Percentiles rank a stretch among this genome's conserved stretches.
Evolutionary conservation across 1,140 invertebrate genomes (phyloP).

Genomic region (Lepeophtheirus salmonis): DNA sequence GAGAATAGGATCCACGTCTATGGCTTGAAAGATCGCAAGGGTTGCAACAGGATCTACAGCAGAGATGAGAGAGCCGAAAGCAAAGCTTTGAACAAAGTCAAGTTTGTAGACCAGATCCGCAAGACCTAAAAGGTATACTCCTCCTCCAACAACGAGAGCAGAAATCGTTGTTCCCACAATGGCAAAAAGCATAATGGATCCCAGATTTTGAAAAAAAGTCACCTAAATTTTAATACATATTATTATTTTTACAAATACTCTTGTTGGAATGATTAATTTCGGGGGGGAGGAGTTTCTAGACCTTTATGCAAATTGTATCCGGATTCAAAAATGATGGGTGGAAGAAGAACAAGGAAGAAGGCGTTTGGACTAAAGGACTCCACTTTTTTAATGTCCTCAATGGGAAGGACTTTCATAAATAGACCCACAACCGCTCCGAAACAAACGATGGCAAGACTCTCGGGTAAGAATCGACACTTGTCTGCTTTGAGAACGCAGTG

Average conservation of each 20-base stretch:
- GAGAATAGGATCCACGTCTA: slow-evolving; percentile 81
- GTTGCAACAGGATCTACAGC: slow-evolving; percentile 96
- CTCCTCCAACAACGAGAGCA: slow-evolving; percentile 77
- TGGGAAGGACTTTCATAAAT: slow-evolving; percentile 67
- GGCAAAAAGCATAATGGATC: slow-evolving; percentile 69
- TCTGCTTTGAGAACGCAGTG: slow-evolving; percentile 74
- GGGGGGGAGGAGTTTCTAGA: neutral
- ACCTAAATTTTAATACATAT: no score
- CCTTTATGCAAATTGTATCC: slow-evolving; percentile 94
- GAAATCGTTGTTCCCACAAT: slow-evolving; percentile 91
- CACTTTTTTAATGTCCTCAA: slow-evolving; percentile 65
- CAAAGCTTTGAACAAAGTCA: slow-evolving; percentile 89
- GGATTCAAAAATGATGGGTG: slow-evolving; percentile 96
- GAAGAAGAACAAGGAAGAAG: slow-evolving; percentile 88
- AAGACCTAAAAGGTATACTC: slow-evolving; percentile 26
- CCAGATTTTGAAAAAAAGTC: slow-evolving; percentile 87
- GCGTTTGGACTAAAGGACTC: slow-evolving; percentile 91
- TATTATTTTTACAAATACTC: no score
- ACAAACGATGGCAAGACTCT: slow-evolving; percentile 69
- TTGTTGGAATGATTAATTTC: no score
- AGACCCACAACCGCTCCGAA: slow-evolving; percentile 71
- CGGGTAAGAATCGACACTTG: slow-evolving; percentile 87
- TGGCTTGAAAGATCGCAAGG: slow-evolving; percentile 90
- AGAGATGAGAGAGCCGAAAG: slow-evolving; percentile 93
- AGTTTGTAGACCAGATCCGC: slow-evolving; percentile 59